phyloP scores from a whole-genome alignment of 2,888 invertebrate genomes.

The Dascillus cervinus region DNA sequence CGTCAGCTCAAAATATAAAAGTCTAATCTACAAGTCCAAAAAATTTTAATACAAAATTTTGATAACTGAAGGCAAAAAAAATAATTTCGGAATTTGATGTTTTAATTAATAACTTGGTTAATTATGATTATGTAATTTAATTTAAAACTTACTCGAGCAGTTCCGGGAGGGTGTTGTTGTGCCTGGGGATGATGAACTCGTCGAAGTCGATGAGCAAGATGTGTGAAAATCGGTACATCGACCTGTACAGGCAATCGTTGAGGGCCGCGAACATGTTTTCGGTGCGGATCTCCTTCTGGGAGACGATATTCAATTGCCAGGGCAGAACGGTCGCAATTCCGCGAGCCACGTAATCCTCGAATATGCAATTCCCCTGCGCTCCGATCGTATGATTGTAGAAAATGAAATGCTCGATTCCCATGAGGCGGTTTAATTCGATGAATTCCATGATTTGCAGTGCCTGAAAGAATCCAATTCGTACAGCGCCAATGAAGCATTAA shows the following conservation, averaged over 20 bases:
- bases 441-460: conserved; percentile 80
- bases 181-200: conserved; percentile 78
- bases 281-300: conserved; percentile 85
- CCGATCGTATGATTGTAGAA: conserved; percentile 88
- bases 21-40: too few relatives aligned
- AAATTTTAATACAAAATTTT: too few relatives aligned
- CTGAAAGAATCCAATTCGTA: too few relatives aligned
- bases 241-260: conserved; percentile 88
- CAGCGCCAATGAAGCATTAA: too few relatives aligned
- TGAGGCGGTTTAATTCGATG: conserved; percentile 74
- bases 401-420: conserved; percentile 82
- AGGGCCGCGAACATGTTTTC: conserved; percentile 88
- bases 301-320: conserved; percentile 80
- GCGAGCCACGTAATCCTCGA: conserved; percentile 43
- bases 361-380: conserved; percentile 65
- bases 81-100: too few relatives aligned
- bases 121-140: not conserved
- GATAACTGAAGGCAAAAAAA: too few relatives aligned
- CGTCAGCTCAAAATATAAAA: too few relatives aligned
- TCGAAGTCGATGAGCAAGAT: conserved; percentile 81
- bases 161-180: conserved; percentile 67
- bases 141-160: conserved; percentile 52
- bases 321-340: conserved; percentile 66
- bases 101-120: too few relatives aligned
- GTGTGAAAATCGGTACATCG: conserved; percentile 77